These are phyloP conservation scores for Drosophila grimshawi DNA, from an alignment of 1,140 invertebrate species.

Conservation along the genomic window DNA sequence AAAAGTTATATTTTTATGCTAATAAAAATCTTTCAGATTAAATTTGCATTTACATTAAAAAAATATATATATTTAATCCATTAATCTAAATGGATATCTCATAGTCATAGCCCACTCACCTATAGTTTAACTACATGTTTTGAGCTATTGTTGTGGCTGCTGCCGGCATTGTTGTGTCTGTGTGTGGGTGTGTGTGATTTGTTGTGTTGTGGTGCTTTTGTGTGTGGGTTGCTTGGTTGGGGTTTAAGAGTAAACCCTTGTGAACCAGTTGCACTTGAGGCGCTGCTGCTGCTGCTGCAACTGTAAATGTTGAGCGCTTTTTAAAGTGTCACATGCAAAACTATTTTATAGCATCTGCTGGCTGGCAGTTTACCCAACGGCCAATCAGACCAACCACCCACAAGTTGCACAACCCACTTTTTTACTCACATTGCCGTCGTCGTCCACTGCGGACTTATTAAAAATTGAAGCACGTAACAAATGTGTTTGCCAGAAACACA, in stretches of 20 bases:
- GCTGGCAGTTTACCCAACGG: slow-evolving; percentile 1
- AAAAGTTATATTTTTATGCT: too few relatives aligned
- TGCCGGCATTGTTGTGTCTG: slow-evolving; percentile 29
- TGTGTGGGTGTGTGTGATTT: slow-evolving; percentile 15
- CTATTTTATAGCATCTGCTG: slow-evolving; percentile 22
- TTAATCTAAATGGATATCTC: slow-evolving; percentile 4
- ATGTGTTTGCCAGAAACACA: slow-evolving; percentile 21
- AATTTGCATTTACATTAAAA: too few relatives aligned
- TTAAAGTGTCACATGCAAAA: slow-evolving; percentile 43
- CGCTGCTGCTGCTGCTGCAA: slow-evolving; percentile 35
- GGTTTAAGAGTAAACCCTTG: slow-evolving; percentile 43
- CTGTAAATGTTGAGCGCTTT: slow-evolving; percentile 27
- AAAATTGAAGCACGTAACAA: slow-evolving; percentile 44
- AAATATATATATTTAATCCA: not conserved
- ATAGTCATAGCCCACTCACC: not conserved
- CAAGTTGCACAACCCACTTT: not conserved
- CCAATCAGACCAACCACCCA: not conserved
- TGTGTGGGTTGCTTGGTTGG: slow-evolving; percentile 38
- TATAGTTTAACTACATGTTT: slow-evolving; percentile 11
- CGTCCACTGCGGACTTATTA: slow-evolving; percentile 31
- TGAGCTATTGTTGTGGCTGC: slow-evolving; percentile 42
- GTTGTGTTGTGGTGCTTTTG: slow-evolving; percentile 5
- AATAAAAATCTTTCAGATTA: too few relatives aligned
- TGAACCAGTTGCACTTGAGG: slow-evolving; percentile 53
- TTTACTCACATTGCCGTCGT: not conserved